A percentile compares a stretch with the other conserved stretches of the same genome.
Evolutionary conservation across 2,888 invertebrate genomes (phyloP).

Genomic region (Synergus umbraculus): DNA sequence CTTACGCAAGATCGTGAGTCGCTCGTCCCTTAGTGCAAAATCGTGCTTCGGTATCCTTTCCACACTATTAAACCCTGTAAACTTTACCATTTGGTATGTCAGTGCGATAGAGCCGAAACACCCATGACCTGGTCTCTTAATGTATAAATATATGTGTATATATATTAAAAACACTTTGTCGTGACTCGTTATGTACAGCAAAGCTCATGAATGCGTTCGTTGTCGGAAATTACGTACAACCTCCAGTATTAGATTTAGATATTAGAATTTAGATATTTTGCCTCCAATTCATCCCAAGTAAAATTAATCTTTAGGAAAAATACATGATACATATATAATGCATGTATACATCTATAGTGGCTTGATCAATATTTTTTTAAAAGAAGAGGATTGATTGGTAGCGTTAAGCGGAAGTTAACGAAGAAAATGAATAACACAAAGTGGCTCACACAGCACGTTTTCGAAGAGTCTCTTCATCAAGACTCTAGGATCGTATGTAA

Average conservation of each 20-base stretch:
- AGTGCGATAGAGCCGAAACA: slow-evolving; percentile 3
- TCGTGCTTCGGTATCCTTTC: too few relatives aligned
- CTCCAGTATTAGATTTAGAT: not conserved
- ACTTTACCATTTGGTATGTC: not conserved
- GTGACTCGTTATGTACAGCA: slow-evolving; percentile 15
- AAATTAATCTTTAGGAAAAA: too few relatives aligned
- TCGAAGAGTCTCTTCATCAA: slow-evolving; percentile 16
- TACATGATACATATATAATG: too few relatives aligned
- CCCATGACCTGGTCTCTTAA: slow-evolving; percentile 6
- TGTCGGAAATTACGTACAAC: slow-evolving; percentile 27
- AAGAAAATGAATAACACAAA: not conserved
- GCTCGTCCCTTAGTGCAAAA: too few relatives aligned
- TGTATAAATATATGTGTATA: not conserved
- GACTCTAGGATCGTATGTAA: slow-evolving; percentile 11
- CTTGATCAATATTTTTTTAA: too few relatives aligned
- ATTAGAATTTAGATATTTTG: too few relatives aligned
- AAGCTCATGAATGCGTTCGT: slow-evolving; percentile 24
- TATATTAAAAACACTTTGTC: slow-evolving; percentile 9
- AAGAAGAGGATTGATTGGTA: too few relatives aligned
- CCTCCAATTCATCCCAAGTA: too few relatives aligned
- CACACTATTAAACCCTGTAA: too few relatives aligned
- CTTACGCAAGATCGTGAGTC: too few relatives aligned
- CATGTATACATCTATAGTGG: too few relatives aligned
- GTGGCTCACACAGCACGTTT: slow-evolving; percentile 6
- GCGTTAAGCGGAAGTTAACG: slow-evolving; percentile 1